Conservation (phyloP, 2,888 invertebrate species). For the Harpagoxenus sublaevis region DNA sequence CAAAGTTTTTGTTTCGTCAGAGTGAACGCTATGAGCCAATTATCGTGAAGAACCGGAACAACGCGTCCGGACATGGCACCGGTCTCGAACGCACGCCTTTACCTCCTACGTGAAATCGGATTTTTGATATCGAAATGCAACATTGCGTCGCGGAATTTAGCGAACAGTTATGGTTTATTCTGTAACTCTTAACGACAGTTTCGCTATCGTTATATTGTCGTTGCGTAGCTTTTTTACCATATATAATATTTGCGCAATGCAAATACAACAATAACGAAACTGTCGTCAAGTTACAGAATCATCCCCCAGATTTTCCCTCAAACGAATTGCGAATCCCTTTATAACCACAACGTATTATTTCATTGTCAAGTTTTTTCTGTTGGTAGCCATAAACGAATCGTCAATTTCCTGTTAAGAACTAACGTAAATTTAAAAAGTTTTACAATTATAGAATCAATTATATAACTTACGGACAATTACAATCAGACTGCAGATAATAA, state of each 20-base stretch:
- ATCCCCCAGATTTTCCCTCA: not conserved
- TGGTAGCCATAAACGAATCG: not conserved
- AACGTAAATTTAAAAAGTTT: not conserved
- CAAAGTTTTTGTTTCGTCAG: conserved; percentile 49
- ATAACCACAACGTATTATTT: not conserved
- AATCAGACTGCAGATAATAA: not conserved
- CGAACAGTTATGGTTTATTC: too few species aligned
- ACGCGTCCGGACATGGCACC: conserved; percentile 9
- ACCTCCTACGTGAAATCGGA: not conserved
- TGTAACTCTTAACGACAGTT: too few species aligned
- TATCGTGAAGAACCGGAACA: conserved; percentile 75
- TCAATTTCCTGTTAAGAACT: not conserved
- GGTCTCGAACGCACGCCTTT: not conserved
- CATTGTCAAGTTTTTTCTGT: not conserved
- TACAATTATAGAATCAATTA: not conserved
- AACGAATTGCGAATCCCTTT: not conserved
- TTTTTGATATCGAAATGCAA: not conserved
- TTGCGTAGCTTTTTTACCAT: too few species aligned
- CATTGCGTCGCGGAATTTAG: not conserved
- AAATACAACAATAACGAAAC: too few species aligned
- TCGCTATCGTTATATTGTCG: too few species aligned
- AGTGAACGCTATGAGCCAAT: conserved; percentile 66
- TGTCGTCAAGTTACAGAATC: too few species aligned
- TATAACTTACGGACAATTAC: not conserved
- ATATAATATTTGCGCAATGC: too few species aligned